phyloP scores from a whole-genome alignment of 2,113 vertebrate genomes.

The Aix galericulata region DNA sequence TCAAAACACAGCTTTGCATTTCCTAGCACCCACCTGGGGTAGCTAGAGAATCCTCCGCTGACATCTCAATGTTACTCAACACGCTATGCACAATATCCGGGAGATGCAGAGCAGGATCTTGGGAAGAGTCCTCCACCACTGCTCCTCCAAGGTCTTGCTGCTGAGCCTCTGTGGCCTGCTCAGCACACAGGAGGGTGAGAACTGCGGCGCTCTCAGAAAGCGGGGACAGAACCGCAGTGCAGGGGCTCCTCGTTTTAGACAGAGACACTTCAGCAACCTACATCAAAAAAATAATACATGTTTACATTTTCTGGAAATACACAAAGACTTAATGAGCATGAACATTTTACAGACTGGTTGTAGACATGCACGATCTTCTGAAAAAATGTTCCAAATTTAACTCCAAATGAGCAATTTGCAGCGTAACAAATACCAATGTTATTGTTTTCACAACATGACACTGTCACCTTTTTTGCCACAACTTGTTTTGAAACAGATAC shows the following conservation, averaged over 20 bases:
- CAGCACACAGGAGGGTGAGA: constrained; percentile 79
- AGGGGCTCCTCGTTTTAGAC: constrained; percentile 59
- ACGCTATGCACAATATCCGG: constrained; percentile 82
- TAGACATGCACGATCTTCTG: neutral
- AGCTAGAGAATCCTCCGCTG: constrained; percentile 60
- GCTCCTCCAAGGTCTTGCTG: neutral
- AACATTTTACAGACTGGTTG: neutral
- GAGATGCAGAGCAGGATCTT: constrained; percentile 61
- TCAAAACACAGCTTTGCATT: neutral
- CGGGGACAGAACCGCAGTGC: constrained; percentile 84
- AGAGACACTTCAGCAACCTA: constrained; percentile 85
- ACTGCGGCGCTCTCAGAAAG: constrained; percentile 78
- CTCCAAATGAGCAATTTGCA: neutral
- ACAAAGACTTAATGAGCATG: neutral
- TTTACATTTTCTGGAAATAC: neutral
- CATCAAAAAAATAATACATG: neutral
- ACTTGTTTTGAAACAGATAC: neutral
- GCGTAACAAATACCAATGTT: neutral
- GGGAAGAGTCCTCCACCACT: neutral
- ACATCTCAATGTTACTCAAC: constrained; percentile 74
- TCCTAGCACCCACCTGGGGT: constrained; percentile 42
- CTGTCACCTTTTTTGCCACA: neutral
- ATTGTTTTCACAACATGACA: neutral
- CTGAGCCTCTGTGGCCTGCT: constrained; percentile 15
- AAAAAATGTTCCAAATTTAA: neutral